Base-by-base conservation (phyloP, 2,797 vertebrate species). In the Lagocephalus sceleratus region DNA sequence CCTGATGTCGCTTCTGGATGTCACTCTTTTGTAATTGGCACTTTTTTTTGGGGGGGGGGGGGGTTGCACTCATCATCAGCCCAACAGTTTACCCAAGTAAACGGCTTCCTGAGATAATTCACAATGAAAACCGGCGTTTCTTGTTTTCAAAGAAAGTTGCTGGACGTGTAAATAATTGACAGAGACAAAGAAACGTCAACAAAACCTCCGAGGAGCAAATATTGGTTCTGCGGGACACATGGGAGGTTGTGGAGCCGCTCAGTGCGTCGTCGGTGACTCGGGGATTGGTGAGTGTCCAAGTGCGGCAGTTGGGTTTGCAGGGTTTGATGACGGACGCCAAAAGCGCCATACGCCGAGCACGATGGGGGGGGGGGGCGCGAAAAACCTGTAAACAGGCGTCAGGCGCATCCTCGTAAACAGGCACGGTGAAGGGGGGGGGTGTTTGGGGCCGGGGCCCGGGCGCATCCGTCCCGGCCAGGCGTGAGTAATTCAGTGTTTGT, bases 311-410 rank as follows among this genome's bases (percentile, higher is more conserved):
- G 79, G 76, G 60, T 71, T 38, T 58, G 42, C 51, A 65, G 47
- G 54, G 43, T 40, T 40, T 61, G 58, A 51, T 72, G 54, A 52
- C 10, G 45, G 41, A 54, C 48, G 21, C 48, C 73, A 72, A 57
- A 62, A 51, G 56, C 51, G 72, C 84, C 85, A 83, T 85, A 88
- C 84, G 86, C 73, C 66, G 63, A 71, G 66, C 74, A 40, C 39
- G 38, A 45, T 68, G 45, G 57, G 69, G 50, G 21, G 51, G 54
- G 5, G 63, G 60, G 71, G 61, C 54, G 63, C 44, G 55, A 63
- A 64, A 35, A 73, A 81, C 66, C 46, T 68, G 65, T 59, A 52
- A 76, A 74, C 54, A 56, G 10, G 58, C 54, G 62, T 71, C 54
- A 48, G 49, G 61, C 57, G 47, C 52, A 57, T 68, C 52, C 26